Base-by-base conservation (phyloP, 1,140 invertebrate species). In the Uloborus diversus region DNA sequence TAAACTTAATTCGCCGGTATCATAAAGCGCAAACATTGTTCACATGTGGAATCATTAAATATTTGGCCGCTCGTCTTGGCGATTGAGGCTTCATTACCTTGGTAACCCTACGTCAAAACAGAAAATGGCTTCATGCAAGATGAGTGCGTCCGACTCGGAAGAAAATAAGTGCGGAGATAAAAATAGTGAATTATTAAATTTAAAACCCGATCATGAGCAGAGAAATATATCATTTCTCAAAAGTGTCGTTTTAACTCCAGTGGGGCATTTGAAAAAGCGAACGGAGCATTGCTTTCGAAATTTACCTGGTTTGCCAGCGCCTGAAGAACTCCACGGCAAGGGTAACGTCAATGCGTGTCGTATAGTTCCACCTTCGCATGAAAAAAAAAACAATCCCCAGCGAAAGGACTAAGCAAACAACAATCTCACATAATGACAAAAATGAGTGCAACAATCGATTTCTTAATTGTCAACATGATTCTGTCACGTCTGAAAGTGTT, bases 251-350 rank as follows among this genome's bases (percentile, higher is more conserved):
- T 32, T 78, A 17, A 73, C 49, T 28, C 37, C 65, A 49, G 35
- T 61, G 61, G 42, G 57, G 30, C 37, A 59, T 49, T 35, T 70
- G 35, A 79, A 75, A 37, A 86, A 85, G 73, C 79, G 83, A 83
- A 84, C 86, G 28, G 83, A 81, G 35, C 69, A 82, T 56, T 81
- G 82, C 57, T 85, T 83, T 81, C 81, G 85, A 49, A 87, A 87
- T 85, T 82, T 87, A 47, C 86, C 86, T 61, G 86, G 85, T 70
- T 82, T 85, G 59, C 84, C 85, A 51, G 61, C 73, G 49, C n/a
- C 73, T 32, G 73, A 78, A 66, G 73, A 78, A 56, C 71, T 51
- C 27, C 61, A 66, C 20, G 35, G 62, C 62, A 78, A 78, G 62
- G 73, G 73, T 78, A 78, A 78, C 59, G 73, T 78, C 73, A 78